Conservation (phyloP, 64 coral and sea anemone genomes). For the Pocillopora damicornis region DNA sequence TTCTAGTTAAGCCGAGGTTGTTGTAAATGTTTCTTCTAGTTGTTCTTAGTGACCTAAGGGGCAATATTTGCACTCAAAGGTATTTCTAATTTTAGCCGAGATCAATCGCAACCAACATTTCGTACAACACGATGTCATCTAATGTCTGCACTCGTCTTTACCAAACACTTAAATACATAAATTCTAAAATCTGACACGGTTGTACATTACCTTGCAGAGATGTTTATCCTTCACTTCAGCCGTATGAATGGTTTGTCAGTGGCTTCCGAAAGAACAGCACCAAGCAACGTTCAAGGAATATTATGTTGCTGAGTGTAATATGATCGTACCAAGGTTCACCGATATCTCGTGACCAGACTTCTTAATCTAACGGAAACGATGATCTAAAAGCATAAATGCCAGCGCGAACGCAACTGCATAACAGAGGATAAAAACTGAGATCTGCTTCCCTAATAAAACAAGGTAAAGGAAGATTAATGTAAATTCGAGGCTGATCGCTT, state of each 20-base stretch:
- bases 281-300: not conserved
- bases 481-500: not conserved
- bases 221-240: not conserved
- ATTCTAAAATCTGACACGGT: not conserved
- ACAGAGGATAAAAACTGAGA: not conserved
- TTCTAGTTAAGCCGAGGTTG: slow-evolving; percentile 8
- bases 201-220: not conserved
- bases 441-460: not conserved
- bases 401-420: not conserved
- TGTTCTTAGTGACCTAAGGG: slow-evolving; percentile 3
- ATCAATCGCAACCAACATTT: not conserved
- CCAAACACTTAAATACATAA: not conserved
- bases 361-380: not conserved
- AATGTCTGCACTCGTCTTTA: not conserved
- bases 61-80: not conserved
- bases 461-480: not conserved
- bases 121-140: not conserved
- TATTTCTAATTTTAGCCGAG: slow-evolving; percentile 12
- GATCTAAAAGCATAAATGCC: not conserved
- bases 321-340: not conserved
- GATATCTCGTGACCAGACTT: not conserved
- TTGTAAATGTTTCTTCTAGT: slow-evolving; percentile 9
- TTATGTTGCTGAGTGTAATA: not conserved
- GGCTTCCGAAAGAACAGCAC: not conserved
- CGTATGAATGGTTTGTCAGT: not conserved